These are phyloP conservation scores for Chaetura pelagica DNA, from an alignment of 2,113 vertebrate genomes.

Conservation along the genomic window DNA sequence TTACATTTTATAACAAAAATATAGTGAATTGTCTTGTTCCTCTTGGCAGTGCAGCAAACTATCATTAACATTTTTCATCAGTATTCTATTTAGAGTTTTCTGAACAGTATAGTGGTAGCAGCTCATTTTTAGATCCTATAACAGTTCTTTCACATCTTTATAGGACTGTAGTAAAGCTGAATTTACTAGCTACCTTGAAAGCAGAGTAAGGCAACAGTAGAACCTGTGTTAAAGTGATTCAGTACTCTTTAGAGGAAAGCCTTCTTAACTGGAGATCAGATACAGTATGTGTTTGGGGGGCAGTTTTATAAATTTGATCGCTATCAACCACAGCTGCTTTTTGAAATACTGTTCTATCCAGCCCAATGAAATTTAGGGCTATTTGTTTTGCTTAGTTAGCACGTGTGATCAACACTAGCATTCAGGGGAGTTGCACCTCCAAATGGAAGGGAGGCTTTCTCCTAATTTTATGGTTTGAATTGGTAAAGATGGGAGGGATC, in stretches of 20 bases:
- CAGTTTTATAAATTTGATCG: slow-evolving; percentile 59
- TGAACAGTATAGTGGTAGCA: slow-evolving; percentile 64
- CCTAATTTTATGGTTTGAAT: neutral
- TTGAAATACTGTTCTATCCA: slow-evolving; percentile 47
- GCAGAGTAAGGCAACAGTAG: slow-evolving; percentile 57
- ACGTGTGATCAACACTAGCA: slow-evolving; percentile 36
- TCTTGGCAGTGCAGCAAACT: slow-evolving; percentile 65
- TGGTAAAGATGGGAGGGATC: slow-evolving; percentile 1
- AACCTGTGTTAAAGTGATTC: slow-evolving; percentile 76
- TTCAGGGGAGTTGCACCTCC: slow-evolving; percentile 43
- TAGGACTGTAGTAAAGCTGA: slow-evolving; percentile 75
- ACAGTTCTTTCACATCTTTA: slow-evolving; percentile 75
- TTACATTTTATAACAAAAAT: slow-evolving; percentile 63
- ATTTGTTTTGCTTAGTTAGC: slow-evolving; percentile 52
- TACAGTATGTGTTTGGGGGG: slow-evolving; percentile 58
- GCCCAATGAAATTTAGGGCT: slow-evolving; percentile 44
- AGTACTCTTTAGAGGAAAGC: slow-evolving; percentile 64
- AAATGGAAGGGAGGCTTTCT: neutral
- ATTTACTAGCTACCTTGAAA: slow-evolving; percentile 78
- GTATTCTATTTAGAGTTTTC: slow-evolving; percentile 73
- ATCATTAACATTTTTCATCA: slow-evolving; percentile 74
- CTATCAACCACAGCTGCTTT: slow-evolving; percentile 49
- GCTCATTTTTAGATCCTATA: slow-evolving; percentile 75
- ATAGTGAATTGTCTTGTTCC: slow-evolving; percentile 59
- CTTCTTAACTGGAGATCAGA: slow-evolving; percentile 71